Percentiles rank a stretch among this genome's conserved stretches.
phyloP scores from a whole-genome alignment of 2,797 vertebrate genomes.

The Knipowitschia caucasica region DNA sequence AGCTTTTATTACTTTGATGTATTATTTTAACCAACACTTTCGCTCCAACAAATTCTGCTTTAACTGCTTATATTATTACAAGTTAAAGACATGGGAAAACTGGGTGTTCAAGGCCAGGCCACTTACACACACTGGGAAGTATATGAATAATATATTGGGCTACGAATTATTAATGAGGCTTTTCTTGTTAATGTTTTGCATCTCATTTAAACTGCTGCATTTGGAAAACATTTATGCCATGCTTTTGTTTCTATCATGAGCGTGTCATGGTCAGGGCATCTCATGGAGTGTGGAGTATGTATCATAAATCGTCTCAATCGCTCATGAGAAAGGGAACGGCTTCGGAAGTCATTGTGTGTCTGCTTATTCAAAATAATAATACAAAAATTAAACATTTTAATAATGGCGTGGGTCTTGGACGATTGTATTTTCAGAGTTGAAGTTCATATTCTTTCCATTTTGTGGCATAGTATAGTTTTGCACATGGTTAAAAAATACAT shows the following conservation, averaged over 20 bases:
- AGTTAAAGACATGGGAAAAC: slow-evolving; percentile 1
- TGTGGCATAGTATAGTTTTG: neutral
- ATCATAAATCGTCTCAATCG: neutral
- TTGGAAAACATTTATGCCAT: neutral
- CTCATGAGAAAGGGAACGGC: neutral
- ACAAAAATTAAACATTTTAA: no score
- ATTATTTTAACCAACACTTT: slow-evolving; percentile 2
- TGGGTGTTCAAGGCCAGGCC: slow-evolving; percentile 1
- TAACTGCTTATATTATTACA: slow-evolving; percentile 7
- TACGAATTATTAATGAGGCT: neutral
- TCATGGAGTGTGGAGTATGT: neutral
- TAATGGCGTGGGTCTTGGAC: neutral
- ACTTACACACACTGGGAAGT: neutral
- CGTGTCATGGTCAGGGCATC: neutral
- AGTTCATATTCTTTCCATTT: neutral
- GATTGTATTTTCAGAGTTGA: neutral
- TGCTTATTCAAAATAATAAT: no score
- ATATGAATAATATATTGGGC: neutral
- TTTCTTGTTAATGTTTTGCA: neutral
- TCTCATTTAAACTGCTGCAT: neutral
- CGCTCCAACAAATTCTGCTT: neutral
- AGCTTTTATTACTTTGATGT: slow-evolving; percentile 4
- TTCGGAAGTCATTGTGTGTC: neutral
- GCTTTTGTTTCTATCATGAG: neutral
- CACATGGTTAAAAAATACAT: neutral